Evolutionary conservation across 2,113 vertebrate genomes (phyloP), one percentile per base, ranked within the genome.

Genomic region (Ibidorhyncha struthersii): DNA sequence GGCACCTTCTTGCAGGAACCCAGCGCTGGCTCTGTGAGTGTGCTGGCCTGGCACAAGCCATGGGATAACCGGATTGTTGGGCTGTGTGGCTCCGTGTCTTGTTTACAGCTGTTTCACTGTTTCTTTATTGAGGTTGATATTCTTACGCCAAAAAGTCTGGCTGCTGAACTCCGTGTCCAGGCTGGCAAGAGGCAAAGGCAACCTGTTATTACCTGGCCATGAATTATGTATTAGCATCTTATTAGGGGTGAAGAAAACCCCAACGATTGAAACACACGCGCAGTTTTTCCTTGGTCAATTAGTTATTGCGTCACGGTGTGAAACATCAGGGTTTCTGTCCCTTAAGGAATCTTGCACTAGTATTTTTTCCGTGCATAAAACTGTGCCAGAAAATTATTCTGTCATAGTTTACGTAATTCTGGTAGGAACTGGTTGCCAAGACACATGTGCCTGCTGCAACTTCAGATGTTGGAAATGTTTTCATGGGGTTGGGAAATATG

Each of bases 21-120:
- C 30, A 16, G 14, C 0, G 0, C 32, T 29, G 47, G 9, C 29
- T 29, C 18, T 1, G 0, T 4, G 10, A 25, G 8, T 0, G 0
- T 14, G 15, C 29, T 4, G 9, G 43, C n/a, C 65, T 66, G n/a
- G 27, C 4, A 8, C 29, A 27, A 66, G 21, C 34, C 20, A 1
- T 2, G 22, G 40, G 36, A 22, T 32, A 30, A 9, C 45, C 2
- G 8, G 18, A 0, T 8, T 26, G 21, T 29, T 4, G 6, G 49
- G 45, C n/a, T 65, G 59, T 6, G 10, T 34, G 26, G 13, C 41
- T 77, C 1, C 0, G 10, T 10, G 32, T 45, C 85, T 74, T 76
- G 19, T 63, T 63, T 59, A 40, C 1, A 14, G 26, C 12, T 82
- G 10, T 76, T 74, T 62, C 3, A 2, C 19, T 4, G 1, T 38